phyloP scores from a whole-genome alignment of 1,140 invertebrate genomes.

The Theocolax elegans region DNA sequence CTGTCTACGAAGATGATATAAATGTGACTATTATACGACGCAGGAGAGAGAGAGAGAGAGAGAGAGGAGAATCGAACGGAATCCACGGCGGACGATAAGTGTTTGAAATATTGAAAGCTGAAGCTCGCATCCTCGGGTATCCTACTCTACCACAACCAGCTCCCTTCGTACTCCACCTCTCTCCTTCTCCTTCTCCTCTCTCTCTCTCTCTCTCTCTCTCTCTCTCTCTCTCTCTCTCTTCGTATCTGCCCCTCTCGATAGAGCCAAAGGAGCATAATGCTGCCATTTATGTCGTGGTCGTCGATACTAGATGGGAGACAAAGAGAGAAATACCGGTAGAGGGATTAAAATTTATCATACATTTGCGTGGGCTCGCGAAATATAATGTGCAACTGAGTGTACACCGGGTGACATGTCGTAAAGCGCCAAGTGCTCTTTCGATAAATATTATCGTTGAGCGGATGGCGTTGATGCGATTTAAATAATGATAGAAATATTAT shows the following conservation, averaged over 20 bases:
- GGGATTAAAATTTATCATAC: constrained; percentile 33
- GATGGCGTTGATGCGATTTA: no score
- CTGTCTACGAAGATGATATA: constrained; percentile 58
- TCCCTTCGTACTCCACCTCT: no score
- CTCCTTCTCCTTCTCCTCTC: no score
- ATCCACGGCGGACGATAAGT: constrained; percentile 59
- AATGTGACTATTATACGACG: constrained; percentile 65
- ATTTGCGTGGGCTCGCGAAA: no score
- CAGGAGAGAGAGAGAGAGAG: constrained; percentile 15
- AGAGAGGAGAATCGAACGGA: constrained; percentile 33
- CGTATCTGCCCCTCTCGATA: constrained; percentile 30
- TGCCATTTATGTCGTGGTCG: constrained; percentile 59
- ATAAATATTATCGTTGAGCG: no score
- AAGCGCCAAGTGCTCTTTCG: no score
- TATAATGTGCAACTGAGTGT: no score
- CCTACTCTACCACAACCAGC: no score
- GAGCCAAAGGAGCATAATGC: constrained; percentile 55
- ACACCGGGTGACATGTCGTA: no score
- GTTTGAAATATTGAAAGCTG: constrained; percentile 68
- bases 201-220: no score
- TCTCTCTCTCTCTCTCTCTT: background rate
- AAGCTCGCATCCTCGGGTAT: constrained; percentile 48
- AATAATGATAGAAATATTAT: no score
- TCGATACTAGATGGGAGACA: constrained; percentile 11
- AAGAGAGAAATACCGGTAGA: background rate